Conservation (phyloP, 2,888 invertebrate genomes). For the Ectobius pallidus region DNA sequence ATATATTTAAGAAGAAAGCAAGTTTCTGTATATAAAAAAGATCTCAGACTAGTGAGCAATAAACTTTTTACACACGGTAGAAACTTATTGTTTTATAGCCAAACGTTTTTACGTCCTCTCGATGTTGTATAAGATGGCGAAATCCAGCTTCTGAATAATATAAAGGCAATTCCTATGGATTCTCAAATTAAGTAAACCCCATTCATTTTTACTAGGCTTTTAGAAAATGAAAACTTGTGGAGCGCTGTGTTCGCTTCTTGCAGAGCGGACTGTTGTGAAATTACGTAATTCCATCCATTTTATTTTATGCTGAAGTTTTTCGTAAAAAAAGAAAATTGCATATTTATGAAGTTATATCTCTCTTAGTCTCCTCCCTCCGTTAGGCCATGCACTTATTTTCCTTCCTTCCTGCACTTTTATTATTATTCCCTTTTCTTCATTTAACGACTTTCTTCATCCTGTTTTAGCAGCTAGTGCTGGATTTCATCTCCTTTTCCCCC, state of each 20-base stretch:
- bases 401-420: constrained; percentile 40
- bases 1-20: too few species aligned
- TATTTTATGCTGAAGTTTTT: constrained; percentile 33
- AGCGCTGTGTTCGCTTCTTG: neutral
- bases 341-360: constrained; percentile 44
- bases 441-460: constrained; percentile 39
- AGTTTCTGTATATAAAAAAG: too few species aligned
- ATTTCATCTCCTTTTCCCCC: constrained; percentile 27
- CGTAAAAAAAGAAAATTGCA: constrained; percentile 41
- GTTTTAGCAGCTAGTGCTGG: constrained; percentile 26
- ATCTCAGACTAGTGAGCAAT: too few species aligned
- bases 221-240: neutral
- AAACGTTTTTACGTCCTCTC: neutral
- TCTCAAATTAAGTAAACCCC: neutral
- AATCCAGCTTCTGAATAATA: neutral
- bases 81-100: neutral
- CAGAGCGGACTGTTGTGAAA: neutral
- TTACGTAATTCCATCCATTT: constrained; percentile 39
- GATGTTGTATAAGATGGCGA: too few species aligned
- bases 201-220: neutral
- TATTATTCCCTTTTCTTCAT: constrained; percentile 42
- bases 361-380: constrained; percentile 28
- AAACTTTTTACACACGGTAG: too few species aligned
- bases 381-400: constrained; percentile 42
- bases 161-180: neutral